Conservation (phyloP, 1,140 invertebrate genomes). For the Nilaparvata lugens region DNA sequence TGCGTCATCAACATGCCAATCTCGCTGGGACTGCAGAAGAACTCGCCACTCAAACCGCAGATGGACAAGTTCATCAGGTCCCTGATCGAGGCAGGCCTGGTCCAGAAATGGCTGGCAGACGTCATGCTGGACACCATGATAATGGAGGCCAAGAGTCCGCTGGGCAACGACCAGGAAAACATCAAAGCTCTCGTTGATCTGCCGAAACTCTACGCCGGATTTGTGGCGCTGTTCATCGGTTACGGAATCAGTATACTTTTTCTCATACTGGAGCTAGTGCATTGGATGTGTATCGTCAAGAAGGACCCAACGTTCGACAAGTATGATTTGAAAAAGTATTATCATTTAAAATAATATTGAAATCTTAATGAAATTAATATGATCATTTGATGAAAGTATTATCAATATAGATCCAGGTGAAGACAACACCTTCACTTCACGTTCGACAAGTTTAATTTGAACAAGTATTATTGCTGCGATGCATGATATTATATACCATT, state of each 20-base stretch:
- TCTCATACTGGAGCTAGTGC: constrained; percentile 48
- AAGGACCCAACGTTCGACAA: constrained; percentile 60
- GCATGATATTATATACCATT: no score
- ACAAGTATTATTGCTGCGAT: no score
- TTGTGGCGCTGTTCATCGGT: constrained; percentile 56
- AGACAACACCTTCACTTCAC: no score
- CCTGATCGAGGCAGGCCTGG: constrained; percentile 62
- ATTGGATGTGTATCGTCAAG: constrained; percentile 55
- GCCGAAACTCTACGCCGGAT: constrained; percentile 62
- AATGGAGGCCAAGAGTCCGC: constrained; percentile 33
- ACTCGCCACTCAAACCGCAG: constrained; percentile 61
- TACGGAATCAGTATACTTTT: constrained; percentile 49
- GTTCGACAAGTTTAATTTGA: no score
- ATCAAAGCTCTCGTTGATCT: constrained; percentile 63
- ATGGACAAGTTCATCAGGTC: constrained; percentile 54
- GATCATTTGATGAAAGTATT: no score
- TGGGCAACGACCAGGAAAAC: constrained; percentile 39
- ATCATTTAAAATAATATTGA: constrained; percentile 20
- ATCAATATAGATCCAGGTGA: no score
- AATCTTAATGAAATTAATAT: no score
- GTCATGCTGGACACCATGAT: constrained; percentile 47
- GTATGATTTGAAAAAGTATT: constrained; percentile 49
- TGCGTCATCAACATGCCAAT: constrained; percentile 72
- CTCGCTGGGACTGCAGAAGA: constrained; percentile 67
- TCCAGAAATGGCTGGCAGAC: constrained; percentile 69